Evolutionary conservation across 2,113 vertebrate genomes (phyloP).

Genomic region (Gasterosteus aculeatus): DNA sequence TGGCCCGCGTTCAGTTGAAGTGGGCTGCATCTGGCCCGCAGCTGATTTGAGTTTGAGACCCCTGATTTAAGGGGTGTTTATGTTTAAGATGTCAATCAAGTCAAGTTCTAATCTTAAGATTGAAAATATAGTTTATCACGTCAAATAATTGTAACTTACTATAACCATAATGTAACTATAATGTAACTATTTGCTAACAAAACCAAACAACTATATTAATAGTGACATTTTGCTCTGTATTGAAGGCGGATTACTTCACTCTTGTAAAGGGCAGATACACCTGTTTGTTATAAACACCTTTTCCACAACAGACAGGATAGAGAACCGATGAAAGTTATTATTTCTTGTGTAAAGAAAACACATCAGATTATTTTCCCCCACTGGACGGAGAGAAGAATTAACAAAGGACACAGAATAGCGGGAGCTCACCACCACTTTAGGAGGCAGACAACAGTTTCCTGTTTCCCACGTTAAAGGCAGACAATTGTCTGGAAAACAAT

Average conservation of each 20-base stretch:
- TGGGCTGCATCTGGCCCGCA: no score
- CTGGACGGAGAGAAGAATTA: constrained; percentile 58
- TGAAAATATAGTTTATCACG: background rate
- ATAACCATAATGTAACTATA: background rate
- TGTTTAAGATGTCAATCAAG: background rate
- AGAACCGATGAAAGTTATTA: constrained; percentile 30
- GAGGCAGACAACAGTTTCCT: constrained; percentile 66
- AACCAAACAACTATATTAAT: constrained; percentile 24
- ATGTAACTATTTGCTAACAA: background rate
- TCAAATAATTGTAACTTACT: background rate
- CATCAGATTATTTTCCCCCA: constrained; percentile 34
- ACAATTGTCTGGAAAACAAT: constrained; percentile 56
- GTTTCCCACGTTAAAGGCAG: constrained; percentile 66
- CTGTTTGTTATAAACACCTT: constrained; percentile 57
- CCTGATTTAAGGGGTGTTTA: background rate
- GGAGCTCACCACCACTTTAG: background rate
- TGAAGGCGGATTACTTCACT: background rate
- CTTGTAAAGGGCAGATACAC: constrained; percentile 32
- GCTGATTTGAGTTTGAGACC: no score
- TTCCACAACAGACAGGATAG: constrained; percentile 25
- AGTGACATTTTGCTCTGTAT: constrained; percentile 5
- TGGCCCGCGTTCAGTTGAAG: no score
- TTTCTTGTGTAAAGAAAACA: constrained; percentile 27
- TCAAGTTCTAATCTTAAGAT: background rate
- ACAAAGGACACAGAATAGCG: constrained; percentile 52